Conservation (phyloP, 2,797 vertebrate genomes). For the Sphenopsis melanotis region DNA sequence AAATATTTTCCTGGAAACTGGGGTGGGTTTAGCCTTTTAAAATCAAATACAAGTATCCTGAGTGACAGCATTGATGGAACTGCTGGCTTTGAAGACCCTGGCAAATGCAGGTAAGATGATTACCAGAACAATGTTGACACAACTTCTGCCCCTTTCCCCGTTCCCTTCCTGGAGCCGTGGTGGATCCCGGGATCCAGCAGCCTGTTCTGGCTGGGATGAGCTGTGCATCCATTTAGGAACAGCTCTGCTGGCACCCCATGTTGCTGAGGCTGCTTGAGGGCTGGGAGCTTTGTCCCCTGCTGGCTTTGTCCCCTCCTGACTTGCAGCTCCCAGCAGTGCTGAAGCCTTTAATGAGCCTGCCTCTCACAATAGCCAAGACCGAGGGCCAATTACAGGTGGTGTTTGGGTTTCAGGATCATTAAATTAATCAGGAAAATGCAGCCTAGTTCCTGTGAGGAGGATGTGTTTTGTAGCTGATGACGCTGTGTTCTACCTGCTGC, state of each 20-base stretch:
- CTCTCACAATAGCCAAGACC: background rate
- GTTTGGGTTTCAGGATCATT: constrained; percentile 27
- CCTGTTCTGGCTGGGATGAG: rapidly evolving
- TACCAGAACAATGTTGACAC: background rate
- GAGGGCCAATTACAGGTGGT: background rate
- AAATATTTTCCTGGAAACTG: background rate
- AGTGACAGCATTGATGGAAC: background rate
- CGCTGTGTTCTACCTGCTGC: background rate
- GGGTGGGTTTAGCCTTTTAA: background rate
- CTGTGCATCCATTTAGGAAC: background rate
- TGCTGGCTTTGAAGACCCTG: background rate
- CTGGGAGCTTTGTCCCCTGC: background rate
- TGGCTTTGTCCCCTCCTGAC: background rate
- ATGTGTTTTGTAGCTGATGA: background rate
- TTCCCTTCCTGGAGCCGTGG: background rate
- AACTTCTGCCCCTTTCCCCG: background rate
- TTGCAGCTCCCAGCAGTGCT: background rate
- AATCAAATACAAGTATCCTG: background rate
- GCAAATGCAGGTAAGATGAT: background rate
- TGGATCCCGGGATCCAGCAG: background rate
- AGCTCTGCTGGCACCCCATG: rapidly evolving
- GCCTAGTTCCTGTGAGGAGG: background rate
- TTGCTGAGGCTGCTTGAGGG: background rate
- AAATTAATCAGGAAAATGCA: background rate
- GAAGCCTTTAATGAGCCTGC: constrained; percentile 11